A percentile compares a stretch with the other conserved stretches of the same genome.
These are phyloP conservation scores for Eristalis intricaria DNA, from an alignment of 2,888 invertebrate genomes.

Conservation along the genomic window DNA sequence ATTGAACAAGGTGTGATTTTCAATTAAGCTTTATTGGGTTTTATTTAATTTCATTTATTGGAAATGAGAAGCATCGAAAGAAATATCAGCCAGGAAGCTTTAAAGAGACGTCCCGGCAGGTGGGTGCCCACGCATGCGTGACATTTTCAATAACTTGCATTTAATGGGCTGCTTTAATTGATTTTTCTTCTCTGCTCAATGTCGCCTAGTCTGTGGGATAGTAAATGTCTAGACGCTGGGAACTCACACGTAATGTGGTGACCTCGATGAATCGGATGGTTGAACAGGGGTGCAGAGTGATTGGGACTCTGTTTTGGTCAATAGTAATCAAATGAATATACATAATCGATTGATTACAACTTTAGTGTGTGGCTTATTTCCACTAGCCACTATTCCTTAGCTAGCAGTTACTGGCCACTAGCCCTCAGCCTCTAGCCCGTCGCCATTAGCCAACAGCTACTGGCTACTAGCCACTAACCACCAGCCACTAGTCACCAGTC, in stretches of 20 bases:
- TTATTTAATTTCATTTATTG: slow-evolving; percentile 29
- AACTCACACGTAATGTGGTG: not conserved
- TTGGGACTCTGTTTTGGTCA: no score
- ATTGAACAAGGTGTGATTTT: slow-evolving; percentile 58
- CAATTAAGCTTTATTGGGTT: slow-evolving; percentile 54
- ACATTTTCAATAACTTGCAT: slow-evolving; percentile 16
- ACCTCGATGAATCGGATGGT: not conserved
- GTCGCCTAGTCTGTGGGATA: not conserved
- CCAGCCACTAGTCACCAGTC: no score
- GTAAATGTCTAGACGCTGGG: not conserved
- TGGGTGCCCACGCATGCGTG: slow-evolving; percentile 26
- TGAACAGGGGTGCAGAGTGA: no score
- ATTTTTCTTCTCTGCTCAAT: slow-evolving; percentile 13
- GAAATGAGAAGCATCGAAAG: not conserved
- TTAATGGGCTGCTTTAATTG: slow-evolving; percentile 23
- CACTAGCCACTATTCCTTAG: no score
- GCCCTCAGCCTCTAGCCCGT: no score
- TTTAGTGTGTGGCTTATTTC: no score
- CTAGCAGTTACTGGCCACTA: no score
- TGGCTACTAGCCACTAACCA: no score
- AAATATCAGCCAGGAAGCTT: not conserved
- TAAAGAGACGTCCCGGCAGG: not conserved
- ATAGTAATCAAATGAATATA: no score
- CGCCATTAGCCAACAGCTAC: no score
- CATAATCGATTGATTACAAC: no score